Base-by-base conservation (phyloP, 1,140 invertebrate genomes). In the Popillia japonica region DNA sequence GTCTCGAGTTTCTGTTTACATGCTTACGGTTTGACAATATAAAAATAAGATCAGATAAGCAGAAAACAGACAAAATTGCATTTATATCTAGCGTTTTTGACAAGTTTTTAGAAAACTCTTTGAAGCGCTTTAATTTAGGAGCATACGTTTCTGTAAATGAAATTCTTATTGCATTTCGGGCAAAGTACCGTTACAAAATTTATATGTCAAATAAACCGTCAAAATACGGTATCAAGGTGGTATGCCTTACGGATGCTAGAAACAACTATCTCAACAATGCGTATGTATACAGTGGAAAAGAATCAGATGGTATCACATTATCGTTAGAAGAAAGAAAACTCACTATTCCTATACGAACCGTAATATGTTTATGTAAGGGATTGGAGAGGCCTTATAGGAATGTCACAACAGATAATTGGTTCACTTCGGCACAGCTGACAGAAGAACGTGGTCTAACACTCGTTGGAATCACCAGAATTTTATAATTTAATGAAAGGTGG, bases 141-240 rank as follows among this genome's bases (percentile, higher is more conserved):
- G 27, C 27, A 34, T 34, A 34, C 27, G 27, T 34, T 34, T 82
- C 80, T 34, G 81, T 87, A 55, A 86, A 87, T 80, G 86, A 88
- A 80, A 83, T 84, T 83, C 79, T 88, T 7, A 74, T 88, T 2
- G 74, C 81, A 27, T 89, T 89, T 82, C 76, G 86, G 55, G 87
- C 86, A 11, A 48, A 83, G 10, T 87, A 86, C 77, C 78, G 77
- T 48, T 87, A 88, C 75, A 78, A 83, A 40, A 85, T 87, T 79
- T 89, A 88, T 78, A 89, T 89, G 74, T 87, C 87, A 74, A 82
- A 82, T 7, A 89, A 88, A 83, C 86, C 87, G 0, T 81, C 79
- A 27, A 87, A 86, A 78, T 90, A 88, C 80, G 89, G 88, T 0
- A 80, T 90, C 34, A 88, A 89, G 84, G 82, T 88, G 61, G 44